Evolutionary conservation across 2,113 vertebrate species (phyloP), one percentile per base, ranked within the genome.

Genomic region (Phyllostomus hastatus): DNA sequence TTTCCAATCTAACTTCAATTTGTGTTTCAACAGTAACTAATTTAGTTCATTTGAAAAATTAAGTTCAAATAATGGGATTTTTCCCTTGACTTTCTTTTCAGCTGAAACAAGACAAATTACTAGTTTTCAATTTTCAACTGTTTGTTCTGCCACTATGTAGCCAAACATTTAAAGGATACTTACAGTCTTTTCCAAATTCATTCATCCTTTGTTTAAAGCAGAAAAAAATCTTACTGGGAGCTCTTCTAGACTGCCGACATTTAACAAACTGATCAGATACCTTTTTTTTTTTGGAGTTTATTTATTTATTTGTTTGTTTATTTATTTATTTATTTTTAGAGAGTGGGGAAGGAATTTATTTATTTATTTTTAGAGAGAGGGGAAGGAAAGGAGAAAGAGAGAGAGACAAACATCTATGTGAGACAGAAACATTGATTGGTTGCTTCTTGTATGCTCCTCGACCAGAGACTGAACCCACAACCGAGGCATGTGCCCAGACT

Each of bases 221-320:
- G 14, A 46, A 80, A 94, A 17, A 94, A 83, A 76, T 41, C 70
- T 92, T 78, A 43, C 33, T 82, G 54, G 38, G 41, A 87, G 20
- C 64, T 70, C 0, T 86, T 90, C 22, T 86, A 48, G 26, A 80
- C 12, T 12, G 38, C 48, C 46, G 66, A 46, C 17, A 66, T 86
- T 79, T 83, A 93, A 67, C 46, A 92, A 85, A 94, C 22, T 52
- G 28, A 87, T 87, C 46, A 91, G 38, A 54, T 73, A 59, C 87
- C 86, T 59, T 91, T 31, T 31, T 59, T 57, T 57, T 28, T 61
- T 31, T 28, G 38, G 38, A 41, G 38, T 4, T 41, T 41, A 41
- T 41, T 41, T 41, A 41, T 41, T 41, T 41, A 41, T 41, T 41
- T 41, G 4, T 41, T 41, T 41, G 4, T 41, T 41, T 41, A 61